Evolutionary conservation across 1,140 invertebrate genomes (phyloP).

Genomic region (Diprion similis): DNA sequence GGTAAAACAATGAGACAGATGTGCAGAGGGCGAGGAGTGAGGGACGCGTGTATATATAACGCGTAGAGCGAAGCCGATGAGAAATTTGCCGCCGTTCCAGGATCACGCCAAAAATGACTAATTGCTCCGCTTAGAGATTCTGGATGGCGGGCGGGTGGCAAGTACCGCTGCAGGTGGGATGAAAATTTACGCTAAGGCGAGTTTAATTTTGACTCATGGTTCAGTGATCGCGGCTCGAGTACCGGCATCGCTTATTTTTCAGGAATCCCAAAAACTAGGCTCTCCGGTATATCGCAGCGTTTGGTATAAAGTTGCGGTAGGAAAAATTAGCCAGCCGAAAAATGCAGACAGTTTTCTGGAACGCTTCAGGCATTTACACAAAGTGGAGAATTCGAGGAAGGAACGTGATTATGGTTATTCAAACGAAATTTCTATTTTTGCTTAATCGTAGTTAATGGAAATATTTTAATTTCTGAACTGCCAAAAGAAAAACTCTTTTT

Average conservation of each 20-base stretch:
- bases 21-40: not conserved
- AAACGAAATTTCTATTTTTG: no score
- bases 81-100: not conserved
- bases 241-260: not conserved
- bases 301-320: no score
- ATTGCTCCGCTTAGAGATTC: not conserved
- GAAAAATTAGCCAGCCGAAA: no score
- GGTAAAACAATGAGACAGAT: not conserved
- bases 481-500: no score
- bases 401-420: no score
- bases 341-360: no score
- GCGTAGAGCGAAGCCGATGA: no score
- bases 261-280: not conserved
- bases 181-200: conserved; percentile 7
- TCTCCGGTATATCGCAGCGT: no score
- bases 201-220: conserved; percentile 2
- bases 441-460: no score
- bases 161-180: not conserved
- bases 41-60: not conserved
- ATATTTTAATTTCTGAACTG: no score
- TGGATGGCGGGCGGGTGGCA: not conserved
- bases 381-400: not conserved
- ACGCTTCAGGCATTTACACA: not conserved
- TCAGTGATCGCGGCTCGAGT: not conserved
- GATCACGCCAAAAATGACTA: not conserved